These are phyloP conservation scores for Hydrophis major DNA, from an alignment of 2,797 vertebrate genomes.

Conservation along the genomic window DNA sequence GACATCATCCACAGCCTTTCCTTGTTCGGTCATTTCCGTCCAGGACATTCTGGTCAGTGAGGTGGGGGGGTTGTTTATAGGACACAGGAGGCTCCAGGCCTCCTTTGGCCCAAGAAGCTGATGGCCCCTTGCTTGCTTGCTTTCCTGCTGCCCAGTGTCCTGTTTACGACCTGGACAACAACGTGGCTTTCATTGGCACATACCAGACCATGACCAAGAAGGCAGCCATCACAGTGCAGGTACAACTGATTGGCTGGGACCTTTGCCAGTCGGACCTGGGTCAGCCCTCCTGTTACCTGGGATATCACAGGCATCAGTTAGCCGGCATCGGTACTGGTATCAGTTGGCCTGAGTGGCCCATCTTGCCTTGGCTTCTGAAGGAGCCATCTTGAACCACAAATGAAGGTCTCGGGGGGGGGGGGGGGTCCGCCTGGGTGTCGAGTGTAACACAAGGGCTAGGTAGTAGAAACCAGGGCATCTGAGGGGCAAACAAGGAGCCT, in stretches of 20 bases:
- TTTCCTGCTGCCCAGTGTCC: conserved; percentile 79
- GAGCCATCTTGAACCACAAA: background rate
- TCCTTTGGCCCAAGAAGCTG: background rate
- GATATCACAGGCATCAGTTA: fast-evolving
- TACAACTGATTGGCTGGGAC: conserved; percentile 38
- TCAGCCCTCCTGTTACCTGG: background rate
- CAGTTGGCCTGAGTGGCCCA: fast-evolving
- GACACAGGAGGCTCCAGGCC: background rate
- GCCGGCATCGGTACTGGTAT: fast-evolving
- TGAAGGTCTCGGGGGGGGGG: background rate
- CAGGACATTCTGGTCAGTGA: conserved; percentile 90
- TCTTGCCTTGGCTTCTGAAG: background rate
- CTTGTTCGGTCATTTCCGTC: conserved; percentile 95
- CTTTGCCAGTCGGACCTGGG: fast-evolving
- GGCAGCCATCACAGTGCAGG: conserved; percentile 96
- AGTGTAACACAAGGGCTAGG: background rate
- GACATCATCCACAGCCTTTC: conserved; percentile 86
- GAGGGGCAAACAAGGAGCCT: background rate
- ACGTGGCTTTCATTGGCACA: conserved; percentile 97
- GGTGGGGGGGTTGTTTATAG: fast-evolving
- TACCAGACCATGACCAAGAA: conserved; percentile 99
- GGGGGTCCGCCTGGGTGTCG: no score
- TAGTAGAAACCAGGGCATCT: background rate
- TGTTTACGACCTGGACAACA: conserved; percentile 96
- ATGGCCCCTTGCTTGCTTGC: background rate